These are phyloP conservation scores for Lasiurus borealis DNA, from an alignment of 2,113 vertebrate species.

Conservation along the genomic window DNA sequence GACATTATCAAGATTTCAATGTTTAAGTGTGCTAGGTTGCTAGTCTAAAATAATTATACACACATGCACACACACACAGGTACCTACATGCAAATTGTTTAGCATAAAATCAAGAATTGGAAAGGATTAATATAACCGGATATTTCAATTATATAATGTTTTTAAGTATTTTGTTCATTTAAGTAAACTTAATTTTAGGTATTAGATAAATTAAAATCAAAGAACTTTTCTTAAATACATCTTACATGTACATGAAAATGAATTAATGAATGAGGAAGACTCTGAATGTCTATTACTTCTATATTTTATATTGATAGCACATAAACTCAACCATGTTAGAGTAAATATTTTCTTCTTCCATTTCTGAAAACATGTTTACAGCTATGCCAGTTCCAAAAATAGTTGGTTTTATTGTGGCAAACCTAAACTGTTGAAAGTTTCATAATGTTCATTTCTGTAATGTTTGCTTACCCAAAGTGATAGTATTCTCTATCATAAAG, in stretches of 20 bases:
- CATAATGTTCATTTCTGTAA: conserved; percentile 13
- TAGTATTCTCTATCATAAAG: neutral
- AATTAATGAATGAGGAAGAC: neutral
- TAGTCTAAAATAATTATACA: neutral
- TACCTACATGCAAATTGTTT: neutral
- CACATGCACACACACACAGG: neutral
- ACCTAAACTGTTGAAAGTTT: neutral
- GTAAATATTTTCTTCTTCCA: neutral
- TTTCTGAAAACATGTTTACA: neutral
- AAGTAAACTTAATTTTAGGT: neutral
- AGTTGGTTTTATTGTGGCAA: conserved; percentile 17
- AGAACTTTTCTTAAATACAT: neutral
- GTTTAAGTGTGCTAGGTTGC: neutral
- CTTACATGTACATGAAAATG: neutral
- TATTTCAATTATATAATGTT: neutral
- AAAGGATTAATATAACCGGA: neutral
- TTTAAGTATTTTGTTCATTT: neutral
- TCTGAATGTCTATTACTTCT: neutral
- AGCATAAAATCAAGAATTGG: neutral
- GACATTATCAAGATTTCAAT: neutral
- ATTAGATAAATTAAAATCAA: neutral
- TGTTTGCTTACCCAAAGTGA: neutral
- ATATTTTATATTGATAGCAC: neutral
- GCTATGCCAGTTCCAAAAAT: neutral
- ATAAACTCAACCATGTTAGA: neutral